phyloP scores from a whole-genome alignment of 1,140 invertebrate genomes.

The Sarcophaga peregrina region DNA sequence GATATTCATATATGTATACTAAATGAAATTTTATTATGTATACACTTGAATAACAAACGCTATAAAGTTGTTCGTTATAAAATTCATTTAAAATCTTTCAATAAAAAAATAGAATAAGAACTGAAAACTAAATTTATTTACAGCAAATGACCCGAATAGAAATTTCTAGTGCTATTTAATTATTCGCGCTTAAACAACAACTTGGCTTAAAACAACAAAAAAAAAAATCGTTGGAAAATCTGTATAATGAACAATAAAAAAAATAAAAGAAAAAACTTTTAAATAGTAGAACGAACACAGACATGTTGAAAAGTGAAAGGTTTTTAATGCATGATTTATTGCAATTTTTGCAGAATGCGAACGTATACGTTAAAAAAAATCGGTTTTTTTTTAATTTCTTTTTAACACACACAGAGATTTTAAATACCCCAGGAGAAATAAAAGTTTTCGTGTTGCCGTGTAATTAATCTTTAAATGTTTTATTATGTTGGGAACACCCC shows the following conservation, averaged over 20 bases:
- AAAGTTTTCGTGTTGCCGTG: constrained; percentile 23
- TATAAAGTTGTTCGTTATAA: no score
- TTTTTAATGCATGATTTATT: constrained; percentile 27
- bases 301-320: constrained; percentile 23
- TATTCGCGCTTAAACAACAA: neutral
- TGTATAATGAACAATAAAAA: neutral
- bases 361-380: neutral
- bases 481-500: constrained; percentile 32
- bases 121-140: neutral
- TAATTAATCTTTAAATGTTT: constrained; percentile 42
- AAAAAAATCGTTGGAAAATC: no score
- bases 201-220: no score
- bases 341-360: neutral
- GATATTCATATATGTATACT: no score
- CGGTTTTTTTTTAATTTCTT: neutral
- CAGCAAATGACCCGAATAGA: constrained; percentile 4
- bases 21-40: no score
- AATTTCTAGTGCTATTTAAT: neutral
- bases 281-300: neutral
- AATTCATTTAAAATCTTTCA: no score
- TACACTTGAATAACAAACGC: no score
- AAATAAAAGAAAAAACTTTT: neutral
- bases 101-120: no score
- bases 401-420: neutral
- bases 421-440: neutral